phyloP scores from a whole-genome alignment of 2,888 invertebrate species.

The Sylvicola cinctus region DNA sequence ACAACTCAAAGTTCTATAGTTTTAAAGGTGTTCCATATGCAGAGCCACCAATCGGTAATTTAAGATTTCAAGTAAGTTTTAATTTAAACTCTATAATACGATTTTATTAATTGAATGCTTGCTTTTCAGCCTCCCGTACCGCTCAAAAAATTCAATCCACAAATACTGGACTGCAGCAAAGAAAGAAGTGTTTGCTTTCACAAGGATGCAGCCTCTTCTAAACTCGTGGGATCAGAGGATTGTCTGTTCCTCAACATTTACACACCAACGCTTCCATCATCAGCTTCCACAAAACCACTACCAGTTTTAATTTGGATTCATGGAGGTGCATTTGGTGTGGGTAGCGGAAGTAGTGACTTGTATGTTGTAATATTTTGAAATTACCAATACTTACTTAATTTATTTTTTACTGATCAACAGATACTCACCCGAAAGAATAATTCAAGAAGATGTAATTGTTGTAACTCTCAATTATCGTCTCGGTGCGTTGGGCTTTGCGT shows the following conservation, averaged over 20 bases:
- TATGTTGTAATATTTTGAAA: slow-evolving; percentile 7
- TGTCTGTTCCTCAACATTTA: slow-evolving; percentile 21
- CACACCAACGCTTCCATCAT: slow-evolving; percentile 12
- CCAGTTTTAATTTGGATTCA: slow-evolving; percentile 24
- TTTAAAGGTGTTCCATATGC: neutral
- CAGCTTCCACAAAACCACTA: slow-evolving; percentile 7
- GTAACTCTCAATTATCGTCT: slow-evolving; percentile 22
- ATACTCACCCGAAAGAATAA: slow-evolving; percentile 17
- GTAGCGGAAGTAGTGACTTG: slow-evolving; percentile 18
- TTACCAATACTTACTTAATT: neutral
- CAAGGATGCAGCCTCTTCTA: slow-evolving; percentile 13
- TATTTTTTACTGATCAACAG: slow-evolving; percentile 9
- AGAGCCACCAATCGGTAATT: neutral
- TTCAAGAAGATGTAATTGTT: slow-evolving; percentile 20
- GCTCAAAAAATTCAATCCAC: slow-evolving; percentile 13
- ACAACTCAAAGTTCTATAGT: neutral
- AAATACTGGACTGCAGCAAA: slow-evolving; percentile 18
- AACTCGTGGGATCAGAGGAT: slow-evolving; percentile 18
- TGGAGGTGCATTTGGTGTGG: slow-evolving; percentile 20
- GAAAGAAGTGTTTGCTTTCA: slow-evolving; percentile 18
- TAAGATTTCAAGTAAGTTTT: slow-evolving; percentile 12
- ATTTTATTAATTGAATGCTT: too few species aligned
- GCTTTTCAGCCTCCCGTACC: slow-evolving; percentile 19
- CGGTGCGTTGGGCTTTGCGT: slow-evolving; percentile 20
- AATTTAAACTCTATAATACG: too few species aligned